A percentile compares a stretch with the other conserved stretches of the same genome.
Conservation (phyloP, 2,797 vertebrate genomes). For the Sebastes ruberrimus region DNA sequence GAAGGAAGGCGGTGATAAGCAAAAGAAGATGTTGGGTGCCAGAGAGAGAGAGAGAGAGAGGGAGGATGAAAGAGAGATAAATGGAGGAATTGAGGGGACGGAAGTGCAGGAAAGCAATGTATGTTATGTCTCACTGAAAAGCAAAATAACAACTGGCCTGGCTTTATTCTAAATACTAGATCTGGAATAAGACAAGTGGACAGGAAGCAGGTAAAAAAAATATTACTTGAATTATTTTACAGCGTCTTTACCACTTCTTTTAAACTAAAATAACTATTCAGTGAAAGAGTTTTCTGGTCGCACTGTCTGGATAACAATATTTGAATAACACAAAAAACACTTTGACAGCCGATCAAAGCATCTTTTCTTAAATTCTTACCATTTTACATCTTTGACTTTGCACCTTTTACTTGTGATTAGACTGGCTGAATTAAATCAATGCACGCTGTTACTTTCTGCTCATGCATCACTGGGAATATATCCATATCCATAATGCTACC, state of each 20-base stretch:
- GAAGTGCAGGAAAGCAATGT: conserved; percentile 37
- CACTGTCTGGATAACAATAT: background rate
- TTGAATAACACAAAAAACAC: background rate
- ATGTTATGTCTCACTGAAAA: conserved; percentile 47
- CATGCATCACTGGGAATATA: conserved; percentile 40
- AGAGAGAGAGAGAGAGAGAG: conserved; percentile 35
- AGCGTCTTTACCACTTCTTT: background rate
- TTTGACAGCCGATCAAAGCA: background rate
- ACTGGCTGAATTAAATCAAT: conserved; percentile 42
- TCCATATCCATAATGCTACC: conserved; percentile 41
- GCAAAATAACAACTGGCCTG: conserved; percentile 60
- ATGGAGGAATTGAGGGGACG: conserved; percentile 39
- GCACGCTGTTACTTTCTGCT: conserved; percentile 40
- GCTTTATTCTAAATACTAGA: conserved; percentile 23
- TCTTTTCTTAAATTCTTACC: background rate
- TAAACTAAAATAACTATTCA: background rate
- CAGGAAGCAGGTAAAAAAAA: background rate
- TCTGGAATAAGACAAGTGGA: background rate
- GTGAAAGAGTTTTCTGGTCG: background rate
- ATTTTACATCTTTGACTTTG: conserved; percentile 4
- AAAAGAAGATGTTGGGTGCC: conserved; percentile 73
- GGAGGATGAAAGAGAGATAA: conserved; percentile 50
- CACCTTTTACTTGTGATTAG: conserved; percentile 5
- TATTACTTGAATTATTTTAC: background rate
- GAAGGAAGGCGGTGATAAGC: conserved; percentile 77